Conservation (phyloP, 1,140 invertebrate species). For the Pseudobourletiella spinata region DNA sequence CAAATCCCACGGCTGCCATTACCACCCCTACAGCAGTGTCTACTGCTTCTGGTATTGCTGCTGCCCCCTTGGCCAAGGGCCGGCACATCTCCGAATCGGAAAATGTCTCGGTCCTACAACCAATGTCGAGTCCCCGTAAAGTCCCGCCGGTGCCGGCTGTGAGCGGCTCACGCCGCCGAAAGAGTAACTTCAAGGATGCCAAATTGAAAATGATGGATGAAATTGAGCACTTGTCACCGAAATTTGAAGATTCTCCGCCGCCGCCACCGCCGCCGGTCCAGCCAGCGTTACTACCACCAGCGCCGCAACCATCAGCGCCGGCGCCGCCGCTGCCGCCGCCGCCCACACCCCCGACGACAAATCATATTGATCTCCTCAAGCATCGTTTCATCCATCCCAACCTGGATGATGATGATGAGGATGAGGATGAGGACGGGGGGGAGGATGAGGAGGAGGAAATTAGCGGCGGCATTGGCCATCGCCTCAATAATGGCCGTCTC, state of each 20-base stretch:
- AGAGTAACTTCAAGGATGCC: conserved; percentile 7
- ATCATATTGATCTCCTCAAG: background rate
- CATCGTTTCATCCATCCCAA: background rate
- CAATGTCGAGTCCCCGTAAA: background rate
- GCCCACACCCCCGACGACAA: background rate
- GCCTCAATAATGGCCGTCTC: background rate
- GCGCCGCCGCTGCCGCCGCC: too few relatives aligned
- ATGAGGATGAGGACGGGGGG: background rate
- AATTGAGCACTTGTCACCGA: background rate
- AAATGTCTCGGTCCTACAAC: background rate
- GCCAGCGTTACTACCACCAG: too few relatives aligned
- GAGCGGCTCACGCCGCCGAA: background rate
- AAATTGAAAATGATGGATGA: conserved; percentile 6
- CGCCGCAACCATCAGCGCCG: too few relatives aligned
- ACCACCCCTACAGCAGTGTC: too few relatives aligned
- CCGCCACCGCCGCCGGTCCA: background rate
- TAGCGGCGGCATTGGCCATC: background rate
- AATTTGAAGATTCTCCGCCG: conserved; percentile 1
- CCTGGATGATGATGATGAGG: background rate
- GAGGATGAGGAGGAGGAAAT: background rate
- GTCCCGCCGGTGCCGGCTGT: background rate
- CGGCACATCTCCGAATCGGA: background rate
- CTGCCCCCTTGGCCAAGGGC: too few relatives aligned
- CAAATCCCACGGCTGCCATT: too few relatives aligned
- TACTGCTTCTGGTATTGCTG: too few relatives aligned